Conservation (phyloP, 2,888 invertebrate genomes). For the Ochropacha duplaris region DNA sequence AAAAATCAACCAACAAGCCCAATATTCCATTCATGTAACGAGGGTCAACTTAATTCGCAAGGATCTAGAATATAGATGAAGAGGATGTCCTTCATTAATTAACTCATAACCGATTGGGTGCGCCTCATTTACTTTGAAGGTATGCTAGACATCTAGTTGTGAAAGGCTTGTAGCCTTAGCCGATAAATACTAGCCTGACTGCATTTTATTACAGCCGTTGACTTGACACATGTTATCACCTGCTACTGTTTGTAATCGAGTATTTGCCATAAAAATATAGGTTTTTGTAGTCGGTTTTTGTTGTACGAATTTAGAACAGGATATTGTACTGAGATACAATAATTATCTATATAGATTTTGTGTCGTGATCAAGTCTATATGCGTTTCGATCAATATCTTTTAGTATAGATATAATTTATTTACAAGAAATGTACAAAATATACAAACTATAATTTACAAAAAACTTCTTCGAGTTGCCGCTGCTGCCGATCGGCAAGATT, state of each 20-base stretch:
- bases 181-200: constrained; percentile 34
- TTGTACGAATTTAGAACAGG: not conserved
- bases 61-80: not conserved
- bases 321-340: not conserved
- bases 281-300: not conserved
- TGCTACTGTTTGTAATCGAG: constrained; percentile 11
- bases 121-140: constrained; percentile 29
- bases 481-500: no score
- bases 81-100: not conserved
- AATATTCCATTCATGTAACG: no score
- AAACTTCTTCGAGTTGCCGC: no score
- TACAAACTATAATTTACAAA: no score
- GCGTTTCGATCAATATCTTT: not conserved
- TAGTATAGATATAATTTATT: no score
- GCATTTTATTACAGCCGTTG: constrained; percentile 33
- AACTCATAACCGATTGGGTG: constrained; percentile 8
- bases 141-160: constrained; percentile 53
- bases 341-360: no score
- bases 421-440: no score
- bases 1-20: no score
- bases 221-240: constrained; percentile 28
- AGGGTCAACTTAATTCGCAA: not conserved
- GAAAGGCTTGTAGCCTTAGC: constrained; percentile 48
- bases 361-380: not conserved
- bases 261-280: not conserved